Evolutionary conservation across 2,797 vertebrate species (phyloP).

Genomic region (Sebastes cheni): DNA sequence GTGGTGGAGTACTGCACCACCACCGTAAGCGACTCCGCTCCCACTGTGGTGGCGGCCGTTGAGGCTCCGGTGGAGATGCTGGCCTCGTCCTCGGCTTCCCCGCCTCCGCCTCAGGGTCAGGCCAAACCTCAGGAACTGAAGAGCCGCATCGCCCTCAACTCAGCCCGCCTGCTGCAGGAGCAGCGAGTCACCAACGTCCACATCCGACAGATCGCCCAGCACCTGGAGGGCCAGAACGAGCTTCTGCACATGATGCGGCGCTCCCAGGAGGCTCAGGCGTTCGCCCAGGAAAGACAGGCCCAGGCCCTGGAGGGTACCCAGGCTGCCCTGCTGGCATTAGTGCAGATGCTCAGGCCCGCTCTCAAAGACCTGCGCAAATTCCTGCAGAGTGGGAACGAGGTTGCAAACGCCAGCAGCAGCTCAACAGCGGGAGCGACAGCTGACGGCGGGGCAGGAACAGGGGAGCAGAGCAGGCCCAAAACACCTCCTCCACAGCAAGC

Average conservation of each 20-base stretch:
- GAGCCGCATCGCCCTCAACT: constrained; percentile 95
- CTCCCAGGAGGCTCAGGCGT: constrained; percentile 94
- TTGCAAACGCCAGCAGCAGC: constrained; percentile 58
- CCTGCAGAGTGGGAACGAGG: constrained; percentile 86
- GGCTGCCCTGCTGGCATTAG: constrained; percentile 91
- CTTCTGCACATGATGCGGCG: constrained; percentile 94
- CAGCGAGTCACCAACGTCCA: constrained; percentile 96
- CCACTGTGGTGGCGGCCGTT: constrained; percentile 74
- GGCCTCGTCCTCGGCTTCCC: constrained; percentile 64
- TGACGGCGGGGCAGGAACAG: constrained; percentile 33
- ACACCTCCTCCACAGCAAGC: constrained; percentile 56
- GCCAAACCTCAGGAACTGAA: constrained; percentile 95
- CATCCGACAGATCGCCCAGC: constrained; percentile 94
- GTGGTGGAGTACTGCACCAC: constrained; percentile 98
- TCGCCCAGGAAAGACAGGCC: constrained; percentile 94
- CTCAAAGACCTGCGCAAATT: constrained; percentile 95
- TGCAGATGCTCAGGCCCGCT: constrained; percentile 93
- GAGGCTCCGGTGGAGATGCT: constrained; percentile 91
- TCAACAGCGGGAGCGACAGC: constrained; percentile 53
- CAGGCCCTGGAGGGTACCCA: constrained; percentile 96
- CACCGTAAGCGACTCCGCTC: constrained; percentile 79
- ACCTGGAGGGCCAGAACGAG: constrained; percentile 96
- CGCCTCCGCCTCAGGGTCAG: constrained; percentile 79
- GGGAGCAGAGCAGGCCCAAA: constrained; percentile 60
- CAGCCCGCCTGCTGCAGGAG: constrained; percentile 94